These are phyloP conservation scores for Thecocarcelia acutangulata DNA, from an alignment of 2,888 invertebrate species.

Conservation along the genomic window DNA sequence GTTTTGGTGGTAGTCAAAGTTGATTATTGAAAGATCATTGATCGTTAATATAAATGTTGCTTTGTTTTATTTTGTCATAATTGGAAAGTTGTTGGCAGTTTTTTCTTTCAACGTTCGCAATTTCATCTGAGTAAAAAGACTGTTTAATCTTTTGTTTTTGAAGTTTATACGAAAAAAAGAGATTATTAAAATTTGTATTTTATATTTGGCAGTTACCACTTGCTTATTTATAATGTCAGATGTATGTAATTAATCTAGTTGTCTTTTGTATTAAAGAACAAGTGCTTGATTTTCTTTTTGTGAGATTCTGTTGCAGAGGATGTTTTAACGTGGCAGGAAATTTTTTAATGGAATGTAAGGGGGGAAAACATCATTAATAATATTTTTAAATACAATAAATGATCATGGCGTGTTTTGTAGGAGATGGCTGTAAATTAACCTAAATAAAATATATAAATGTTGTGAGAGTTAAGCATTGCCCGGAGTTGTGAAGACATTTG, in stretches of 20 bases:
- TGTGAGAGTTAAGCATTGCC: too few species aligned
- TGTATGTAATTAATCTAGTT: slow-evolving; percentile 32
- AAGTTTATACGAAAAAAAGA: background rate
- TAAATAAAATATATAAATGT: background rate
- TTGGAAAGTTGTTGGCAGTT: slow-evolving; percentile 65
- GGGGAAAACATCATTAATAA: slow-evolving; percentile 26
- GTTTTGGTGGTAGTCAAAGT: slow-evolving; percentile 53
- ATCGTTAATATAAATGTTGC: slow-evolving; percentile 66
- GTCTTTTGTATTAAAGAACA: background rate
- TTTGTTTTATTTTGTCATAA: slow-evolving; percentile 70
- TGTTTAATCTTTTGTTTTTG: background rate
- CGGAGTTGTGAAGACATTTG: too few species aligned
- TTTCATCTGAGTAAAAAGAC: slow-evolving; percentile 31
- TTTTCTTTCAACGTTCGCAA: slow-evolving; percentile 7
- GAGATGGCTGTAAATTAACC: slow-evolving; percentile 12
- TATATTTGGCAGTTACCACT: slow-evolving; percentile 11
- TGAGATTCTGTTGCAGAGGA: slow-evolving; percentile 11
- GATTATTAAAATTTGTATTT: slow-evolving; percentile 35
- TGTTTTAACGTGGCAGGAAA: slow-evolving; percentile 17
- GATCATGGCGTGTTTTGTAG: background rate
- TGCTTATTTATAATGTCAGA: slow-evolving; percentile 1
- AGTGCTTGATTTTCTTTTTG: background rate
- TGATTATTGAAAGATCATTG: slow-evolving; percentile 66
- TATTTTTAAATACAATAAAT: slow-evolving; percentile 2
- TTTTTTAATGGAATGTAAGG: slow-evolving; percentile 4